Evolutionary conservation across 23 tunicate genomes (phyloP), one percentile per base, ranked within the genome.

Genomic region (Phallusia fumigata): DNA sequence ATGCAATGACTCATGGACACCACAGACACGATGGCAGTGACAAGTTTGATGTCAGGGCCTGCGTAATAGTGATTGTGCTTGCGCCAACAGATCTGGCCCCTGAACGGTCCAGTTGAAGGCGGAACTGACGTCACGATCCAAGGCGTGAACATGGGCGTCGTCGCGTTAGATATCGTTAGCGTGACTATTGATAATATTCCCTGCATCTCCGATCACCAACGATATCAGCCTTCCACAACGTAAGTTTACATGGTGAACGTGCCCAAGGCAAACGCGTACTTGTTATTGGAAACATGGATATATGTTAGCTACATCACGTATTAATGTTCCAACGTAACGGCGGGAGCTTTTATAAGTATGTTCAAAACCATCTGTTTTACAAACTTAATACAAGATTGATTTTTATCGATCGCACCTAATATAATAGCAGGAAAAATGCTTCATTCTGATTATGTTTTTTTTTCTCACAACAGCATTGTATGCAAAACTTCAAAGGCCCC

Each of bases 161-260:
- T 58, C 15, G 69, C 69, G 69, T 58, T 15, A 3, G 52, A 77
- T 8, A 77, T 77, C 53, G 50, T 26, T 16, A 77, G n/a, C 50
- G 53, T 77, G 10, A 77, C 53, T 6, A 45, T 77, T 3, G 80
- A 53, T 10, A 18, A 40, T 10, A 35, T 77, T 40, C 53, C 80
- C 8, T 77, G 80, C 16, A 21, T 35, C 19, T 40, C 35, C 13
- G 50, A 35, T 16, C 30, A 10, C 28, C 47, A 26, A 1, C 50
- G 31, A 18, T 77, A 77, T 40, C 26, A 35, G 53, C 52, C 80
- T 34, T 77, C 80, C 34, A 26, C 50, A 21, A 36, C 33, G 80
- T 77, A 45, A 77, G 26, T 40, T 40, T 40, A 10, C 47, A 40
- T 40, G 47, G 8, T 40, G 8, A 40, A 40, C 5, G 10, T 3